A percentile compares a stretch with the other conserved stretches of the same genome.
Conservation (phyloP, 1,140 invertebrate genomes). For the Bombyx mandarina region DNA sequence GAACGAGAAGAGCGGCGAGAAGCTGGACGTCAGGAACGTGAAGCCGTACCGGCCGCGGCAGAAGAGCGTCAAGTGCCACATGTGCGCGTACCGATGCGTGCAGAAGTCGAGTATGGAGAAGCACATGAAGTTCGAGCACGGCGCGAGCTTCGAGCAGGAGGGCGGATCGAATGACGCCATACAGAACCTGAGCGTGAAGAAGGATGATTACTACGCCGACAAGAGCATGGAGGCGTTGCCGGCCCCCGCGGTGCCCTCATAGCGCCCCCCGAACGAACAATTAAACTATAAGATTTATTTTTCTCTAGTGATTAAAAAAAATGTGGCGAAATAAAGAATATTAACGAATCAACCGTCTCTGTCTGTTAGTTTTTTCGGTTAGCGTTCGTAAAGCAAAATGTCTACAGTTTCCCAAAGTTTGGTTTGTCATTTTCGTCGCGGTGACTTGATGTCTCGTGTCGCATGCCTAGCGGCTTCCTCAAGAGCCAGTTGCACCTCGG, state of each 20-base stretch:
- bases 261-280: not conserved
- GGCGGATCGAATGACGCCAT: conserved; percentile 31
- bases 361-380: too few species aligned
- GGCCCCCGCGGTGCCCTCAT: not conserved
- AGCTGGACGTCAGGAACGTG: conserved; percentile 33
- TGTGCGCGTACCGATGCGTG: conserved; percentile 57
- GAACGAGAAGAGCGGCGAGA: conserved; percentile 57
- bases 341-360: too few species aligned
- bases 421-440: too few species aligned
- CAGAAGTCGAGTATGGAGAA: conserved; percentile 63
- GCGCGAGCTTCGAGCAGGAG: conserved; percentile 10
- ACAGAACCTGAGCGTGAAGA: conserved; percentile 42
- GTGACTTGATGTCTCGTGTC: too few species aligned
- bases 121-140: conserved; percentile 59
- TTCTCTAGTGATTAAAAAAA: not conserved
- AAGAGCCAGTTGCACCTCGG: too few species aligned
- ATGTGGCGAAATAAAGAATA: too few species aligned
- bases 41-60: conserved; percentile 57
- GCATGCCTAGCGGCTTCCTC: too few species aligned
- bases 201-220: conserved; percentile 1
- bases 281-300: not conserved
- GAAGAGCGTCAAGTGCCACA: conserved; percentile 55
- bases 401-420: too few species aligned
- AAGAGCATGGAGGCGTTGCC: not conserved
- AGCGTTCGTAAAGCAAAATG: too few species aligned